Conservation (phyloP, 2,113 vertebrate genomes). For the Notiomystis cincta region DNA sequence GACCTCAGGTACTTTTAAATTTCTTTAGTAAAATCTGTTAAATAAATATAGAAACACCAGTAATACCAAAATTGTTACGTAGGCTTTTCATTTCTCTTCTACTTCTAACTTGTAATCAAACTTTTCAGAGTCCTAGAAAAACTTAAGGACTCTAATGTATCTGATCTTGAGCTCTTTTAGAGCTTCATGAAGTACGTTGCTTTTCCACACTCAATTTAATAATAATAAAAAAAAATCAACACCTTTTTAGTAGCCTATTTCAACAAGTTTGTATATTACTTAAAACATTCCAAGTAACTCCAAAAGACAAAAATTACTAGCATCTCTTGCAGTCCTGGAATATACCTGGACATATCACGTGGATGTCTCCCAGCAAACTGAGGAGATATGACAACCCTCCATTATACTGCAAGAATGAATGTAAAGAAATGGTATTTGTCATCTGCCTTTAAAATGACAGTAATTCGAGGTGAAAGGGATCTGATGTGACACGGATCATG, state of each 20-base stretch:
- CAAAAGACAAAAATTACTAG: background rate
- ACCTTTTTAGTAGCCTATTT: background rate
- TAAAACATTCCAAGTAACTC: background rate
- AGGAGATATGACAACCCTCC: rapidly evolving
- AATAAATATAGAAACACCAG: background rate
- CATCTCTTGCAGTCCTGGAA: background rate
- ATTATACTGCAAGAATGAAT: too few relatives aligned
- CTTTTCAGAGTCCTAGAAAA: background rate
- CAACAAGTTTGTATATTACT: background rate
- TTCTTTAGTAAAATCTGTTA: background rate
- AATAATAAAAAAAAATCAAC: background rate
- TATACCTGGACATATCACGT: too few relatives aligned
- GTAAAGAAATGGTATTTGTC: background rate
- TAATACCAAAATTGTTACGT: background rate
- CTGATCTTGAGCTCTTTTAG: background rate
- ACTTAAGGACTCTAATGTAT: background rate
- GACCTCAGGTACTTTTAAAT: background rate
- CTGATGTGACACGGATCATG: background rate
- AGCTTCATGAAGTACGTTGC: background rate
- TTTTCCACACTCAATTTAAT: background rate
- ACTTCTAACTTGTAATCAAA: background rate
- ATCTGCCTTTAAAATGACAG: background rate
- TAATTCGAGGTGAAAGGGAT: background rate
- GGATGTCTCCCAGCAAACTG: background rate
- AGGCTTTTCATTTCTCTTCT: background rate